Evolutionary conservation across 1,140 invertebrate genomes (phyloP).

Genomic region (Heliconius hewitsoni): DNA sequence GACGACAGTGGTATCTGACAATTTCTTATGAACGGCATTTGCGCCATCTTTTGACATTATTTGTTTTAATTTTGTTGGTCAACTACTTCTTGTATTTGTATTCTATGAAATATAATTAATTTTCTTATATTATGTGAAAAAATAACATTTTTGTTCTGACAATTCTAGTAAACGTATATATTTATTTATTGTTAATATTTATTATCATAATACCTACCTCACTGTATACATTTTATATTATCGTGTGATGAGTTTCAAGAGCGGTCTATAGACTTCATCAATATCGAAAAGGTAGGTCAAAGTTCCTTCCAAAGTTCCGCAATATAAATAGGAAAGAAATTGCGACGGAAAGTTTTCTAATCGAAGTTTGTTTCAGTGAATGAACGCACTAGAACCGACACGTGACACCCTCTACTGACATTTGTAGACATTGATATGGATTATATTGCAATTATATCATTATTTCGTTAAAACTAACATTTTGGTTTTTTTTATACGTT

Average conservation of each 20-base stretch:
- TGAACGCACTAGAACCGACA: neutral
- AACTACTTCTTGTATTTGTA: too few species aligned
- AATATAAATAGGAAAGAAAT: conserved; percentile 8
- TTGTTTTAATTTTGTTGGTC: too few species aligned
- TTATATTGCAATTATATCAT: neutral
- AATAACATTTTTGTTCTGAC: too few species aligned
- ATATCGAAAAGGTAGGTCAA: neutral
- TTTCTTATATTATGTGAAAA: too few species aligned
- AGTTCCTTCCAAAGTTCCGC: neutral
- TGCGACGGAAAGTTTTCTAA: conserved; percentile 7
- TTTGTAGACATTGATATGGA: neutral
- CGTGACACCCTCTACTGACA: neutral
- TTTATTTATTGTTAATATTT: too few species aligned
- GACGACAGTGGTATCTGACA: too few species aligned
- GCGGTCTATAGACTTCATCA: neutral
- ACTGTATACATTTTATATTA: neutral
- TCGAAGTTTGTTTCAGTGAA: neutral
- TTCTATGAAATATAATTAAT: too few species aligned
- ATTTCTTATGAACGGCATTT: too few species aligned
- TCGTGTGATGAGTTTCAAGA: neutral
- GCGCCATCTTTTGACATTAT: too few species aligned
- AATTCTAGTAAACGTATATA: too few species aligned
- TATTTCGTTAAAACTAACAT: neutral
- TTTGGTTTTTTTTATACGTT: neutral
- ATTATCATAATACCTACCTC: too few species aligned